These are phyloP conservation scores for Tetranychus piercei DNA, from an alignment of 2,888 invertebrate species.

Conservation along the genomic window DNA sequence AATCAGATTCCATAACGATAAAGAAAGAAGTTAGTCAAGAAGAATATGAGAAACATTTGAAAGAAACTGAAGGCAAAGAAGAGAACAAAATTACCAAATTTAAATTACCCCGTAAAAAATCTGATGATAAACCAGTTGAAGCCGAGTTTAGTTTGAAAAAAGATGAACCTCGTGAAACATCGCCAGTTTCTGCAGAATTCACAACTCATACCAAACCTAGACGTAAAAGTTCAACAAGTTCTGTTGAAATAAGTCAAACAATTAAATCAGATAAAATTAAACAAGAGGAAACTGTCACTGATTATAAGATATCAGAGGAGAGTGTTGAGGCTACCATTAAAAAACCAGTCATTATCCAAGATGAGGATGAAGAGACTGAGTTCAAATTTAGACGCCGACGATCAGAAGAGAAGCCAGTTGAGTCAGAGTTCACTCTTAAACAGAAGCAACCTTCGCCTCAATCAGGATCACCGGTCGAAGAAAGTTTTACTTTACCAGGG, in stretches of 20 bases:
- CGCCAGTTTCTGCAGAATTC: neutral
- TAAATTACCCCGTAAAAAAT: neutral
- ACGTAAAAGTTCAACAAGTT: constrained; percentile 5
- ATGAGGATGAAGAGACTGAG: constrained; percentile 27
- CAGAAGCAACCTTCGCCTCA: neutral
- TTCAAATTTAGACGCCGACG: neutral
- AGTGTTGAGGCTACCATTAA: constrained; percentile 25
- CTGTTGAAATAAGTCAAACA: constrained; percentile 9
- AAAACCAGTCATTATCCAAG: constrained; percentile 21
- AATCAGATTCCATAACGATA: neutral
- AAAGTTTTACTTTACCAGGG: neutral
- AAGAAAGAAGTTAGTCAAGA: constrained; percentile 8
- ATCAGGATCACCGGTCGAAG: neutral
- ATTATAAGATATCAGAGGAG: constrained; percentile 24
- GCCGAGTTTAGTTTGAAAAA: neutral
- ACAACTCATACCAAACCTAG: neutral
- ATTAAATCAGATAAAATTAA: constrained; percentile 3
- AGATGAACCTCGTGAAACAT: neutral
- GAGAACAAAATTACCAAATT: constrained; percentile 19
- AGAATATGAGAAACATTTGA: neutral
- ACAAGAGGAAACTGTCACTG: constrained; percentile 18
- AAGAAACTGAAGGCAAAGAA: neutral
- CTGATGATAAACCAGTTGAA: neutral
- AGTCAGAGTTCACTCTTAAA: neutral
- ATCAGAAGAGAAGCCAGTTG: constrained; percentile 13